phyloP scores from a whole-genome alignment of 2,888 invertebrate genomes.

The Saturnia japonica region DNA sequence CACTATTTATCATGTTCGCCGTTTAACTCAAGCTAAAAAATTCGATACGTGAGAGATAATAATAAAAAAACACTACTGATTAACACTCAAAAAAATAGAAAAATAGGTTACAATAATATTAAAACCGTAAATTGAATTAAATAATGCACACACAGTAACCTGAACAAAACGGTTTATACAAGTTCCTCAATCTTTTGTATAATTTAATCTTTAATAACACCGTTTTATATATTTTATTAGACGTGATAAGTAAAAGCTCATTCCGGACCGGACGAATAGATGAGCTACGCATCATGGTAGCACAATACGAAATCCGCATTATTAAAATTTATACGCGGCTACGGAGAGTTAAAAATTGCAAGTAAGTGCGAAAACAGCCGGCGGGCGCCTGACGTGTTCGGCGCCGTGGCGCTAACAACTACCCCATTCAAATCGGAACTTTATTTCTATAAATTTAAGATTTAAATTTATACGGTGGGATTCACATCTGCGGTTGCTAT shows the following conservation, averaged over 20 bases:
- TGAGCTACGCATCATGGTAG: not conserved
- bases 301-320: not conserved
- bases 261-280: constrained; percentile 3
- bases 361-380: not conserved
- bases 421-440: not conserved
- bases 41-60: not conserved
- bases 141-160: not conserved
- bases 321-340: not conserved
- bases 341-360: constrained; percentile 3
- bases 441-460: not conserved
- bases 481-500: not conserved
- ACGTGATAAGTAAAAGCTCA: not conserved
- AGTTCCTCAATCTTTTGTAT: not conserved
- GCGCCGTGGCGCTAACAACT: not conserved
- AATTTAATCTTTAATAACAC: not conserved
- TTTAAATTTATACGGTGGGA: not conserved
- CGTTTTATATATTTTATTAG: not conserved
- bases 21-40: not conserved
- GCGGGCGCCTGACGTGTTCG: not conserved
- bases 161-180: not conserved
- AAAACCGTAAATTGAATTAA: not conserved
- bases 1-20: no score
- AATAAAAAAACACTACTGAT: no score
- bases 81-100: not conserved
- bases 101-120: constrained; percentile 1